phyloP scores from a whole-genome alignment of 1,140 invertebrate species.

The Megathymus violae region DNA sequence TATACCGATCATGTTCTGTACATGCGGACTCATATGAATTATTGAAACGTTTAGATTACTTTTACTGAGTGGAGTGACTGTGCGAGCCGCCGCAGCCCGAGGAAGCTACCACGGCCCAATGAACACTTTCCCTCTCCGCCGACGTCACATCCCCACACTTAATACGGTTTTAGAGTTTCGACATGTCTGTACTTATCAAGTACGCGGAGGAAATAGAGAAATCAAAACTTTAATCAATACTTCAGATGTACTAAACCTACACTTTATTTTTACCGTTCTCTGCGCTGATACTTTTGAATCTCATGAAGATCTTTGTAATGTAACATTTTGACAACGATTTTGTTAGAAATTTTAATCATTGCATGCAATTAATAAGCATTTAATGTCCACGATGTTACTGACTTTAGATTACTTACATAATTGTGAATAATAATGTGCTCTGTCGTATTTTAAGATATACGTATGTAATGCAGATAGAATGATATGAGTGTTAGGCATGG shows the following conservation, averaged over 20 bases:
- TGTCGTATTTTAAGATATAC: slow-evolving; percentile 40
- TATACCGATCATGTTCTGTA: slow-evolving; percentile 21
- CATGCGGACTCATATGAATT: slow-evolving; percentile 41
- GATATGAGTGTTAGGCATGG: slow-evolving; percentile 47
- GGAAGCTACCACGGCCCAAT: slow-evolving; percentile 61
- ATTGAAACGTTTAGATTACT: slow-evolving; percentile 46
- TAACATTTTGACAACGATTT: slow-evolving; percentile 19
- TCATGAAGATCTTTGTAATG: neutral
- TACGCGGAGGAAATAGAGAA: slow-evolving; percentile 25
- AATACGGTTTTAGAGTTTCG: slow-evolving; percentile 33
- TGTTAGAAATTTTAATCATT: slow-evolving; percentile 9
- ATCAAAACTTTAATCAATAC: neutral
- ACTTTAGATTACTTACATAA: no score
- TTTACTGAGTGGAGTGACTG: slow-evolving; percentile 49
- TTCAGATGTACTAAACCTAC: neutral
- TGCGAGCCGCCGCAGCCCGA: slow-evolving; percentile 39
- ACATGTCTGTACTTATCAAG: slow-evolving; percentile 21
- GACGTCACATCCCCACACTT: slow-evolving; percentile 51
- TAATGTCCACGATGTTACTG: neutral
- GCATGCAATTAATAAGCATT: slow-evolving; percentile 28
- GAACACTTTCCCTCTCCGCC: slow-evolving; percentile 69
- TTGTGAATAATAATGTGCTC: neutral
- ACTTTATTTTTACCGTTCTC: no score
- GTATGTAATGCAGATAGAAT: slow-evolving; percentile 45
- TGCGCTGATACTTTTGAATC: no score